phyloP scores from a whole-genome alignment of 2,113 vertebrate genomes.

The Lampris megalopsis region DNA sequence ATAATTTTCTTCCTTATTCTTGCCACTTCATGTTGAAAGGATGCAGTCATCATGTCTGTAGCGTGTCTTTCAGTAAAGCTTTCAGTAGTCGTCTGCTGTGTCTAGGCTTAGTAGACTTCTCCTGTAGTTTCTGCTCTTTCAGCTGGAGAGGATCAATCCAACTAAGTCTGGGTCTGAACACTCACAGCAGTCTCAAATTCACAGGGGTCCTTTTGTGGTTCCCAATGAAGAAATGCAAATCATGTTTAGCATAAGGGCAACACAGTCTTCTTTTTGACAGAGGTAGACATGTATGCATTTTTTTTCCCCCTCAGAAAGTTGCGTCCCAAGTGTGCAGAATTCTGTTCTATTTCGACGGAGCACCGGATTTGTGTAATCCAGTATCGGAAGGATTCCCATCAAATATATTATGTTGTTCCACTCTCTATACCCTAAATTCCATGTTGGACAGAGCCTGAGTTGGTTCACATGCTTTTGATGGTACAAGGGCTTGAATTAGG shows the following conservation, averaged over 20 bases:
- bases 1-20: background rate
- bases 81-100: too few species aligned
- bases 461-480: slow-evolving; percentile 19
- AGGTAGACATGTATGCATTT: background rate
- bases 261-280: background rate
- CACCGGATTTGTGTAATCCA: slow-evolving; percentile 40
- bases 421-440: slow-evolving; percentile 40
- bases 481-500: slow-evolving; percentile 6
- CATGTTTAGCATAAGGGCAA: too few species aligned
- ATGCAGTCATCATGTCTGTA: background rate
- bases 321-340: background rate
- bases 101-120: too few species aligned
- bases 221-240: too few species aligned
- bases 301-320: background rate
- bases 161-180: too few species aligned
- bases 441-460: slow-evolving; percentile 44
- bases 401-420: slow-evolving; percentile 25
- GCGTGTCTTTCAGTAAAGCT: too few species aligned
- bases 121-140: too few species aligned
- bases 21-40: background rate
- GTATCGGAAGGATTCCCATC: slow-evolving; percentile 22
- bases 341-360: background rate
- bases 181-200: too few species aligned
- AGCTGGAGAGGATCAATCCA: too few species aligned
- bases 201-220: too few species aligned